phyloP scores from a whole-genome alignment of 2,888 invertebrate genomes.

The Drosophila nr. perissopoda region DNA sequence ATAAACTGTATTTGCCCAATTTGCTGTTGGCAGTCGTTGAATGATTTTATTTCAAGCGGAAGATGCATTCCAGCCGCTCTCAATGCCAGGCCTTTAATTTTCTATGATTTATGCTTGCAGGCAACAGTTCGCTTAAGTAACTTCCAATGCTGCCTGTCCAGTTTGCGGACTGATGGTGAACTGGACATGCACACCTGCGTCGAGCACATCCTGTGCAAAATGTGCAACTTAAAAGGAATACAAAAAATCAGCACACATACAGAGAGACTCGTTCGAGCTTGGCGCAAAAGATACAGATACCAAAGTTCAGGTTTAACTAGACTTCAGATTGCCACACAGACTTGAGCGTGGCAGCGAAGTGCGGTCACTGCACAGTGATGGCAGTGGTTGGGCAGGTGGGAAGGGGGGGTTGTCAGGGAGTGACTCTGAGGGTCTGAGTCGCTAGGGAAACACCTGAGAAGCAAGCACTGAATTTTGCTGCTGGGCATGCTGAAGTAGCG shows the following conservation, averaged over 20 bases:
- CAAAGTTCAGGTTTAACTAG: slow-evolving; percentile 78
- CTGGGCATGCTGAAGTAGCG: slow-evolving; percentile 25
- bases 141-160: slow-evolving; percentile 53
- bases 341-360: slow-evolving; percentile 1
- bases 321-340: slow-evolving; percentile 38
- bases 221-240: slow-evolving; percentile 29
- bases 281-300: slow-evolving; percentile 49
- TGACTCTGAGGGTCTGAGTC: slow-evolving; percentile 7
- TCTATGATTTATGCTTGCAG: slow-evolving; percentile 68
- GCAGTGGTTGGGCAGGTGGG: background rate
- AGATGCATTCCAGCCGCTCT: slow-evolving; percentile 25
- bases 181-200: slow-evolving; percentile 74
- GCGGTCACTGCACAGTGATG: background rate
- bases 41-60: slow-evolving; percentile 56
- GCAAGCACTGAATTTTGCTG: slow-evolving; percentile 20
- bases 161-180: slow-evolving; percentile 10
- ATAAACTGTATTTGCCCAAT: background rate
- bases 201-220: slow-evolving; percentile 71
- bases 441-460: slow-evolving; percentile 42
- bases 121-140: slow-evolving; percentile 52
- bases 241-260: slow-evolving; percentile 18
- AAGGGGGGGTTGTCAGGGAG: background rate
- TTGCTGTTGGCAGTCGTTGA: slow-evolving; percentile 26
- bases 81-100: slow-evolving; percentile 60
- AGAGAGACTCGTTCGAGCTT: slow-evolving; percentile 23